These are phyloP conservation scores for Siphamia tubifer DNA, from an alignment of 2,113 vertebrate genomes.

Conservation along the genomic window DNA sequence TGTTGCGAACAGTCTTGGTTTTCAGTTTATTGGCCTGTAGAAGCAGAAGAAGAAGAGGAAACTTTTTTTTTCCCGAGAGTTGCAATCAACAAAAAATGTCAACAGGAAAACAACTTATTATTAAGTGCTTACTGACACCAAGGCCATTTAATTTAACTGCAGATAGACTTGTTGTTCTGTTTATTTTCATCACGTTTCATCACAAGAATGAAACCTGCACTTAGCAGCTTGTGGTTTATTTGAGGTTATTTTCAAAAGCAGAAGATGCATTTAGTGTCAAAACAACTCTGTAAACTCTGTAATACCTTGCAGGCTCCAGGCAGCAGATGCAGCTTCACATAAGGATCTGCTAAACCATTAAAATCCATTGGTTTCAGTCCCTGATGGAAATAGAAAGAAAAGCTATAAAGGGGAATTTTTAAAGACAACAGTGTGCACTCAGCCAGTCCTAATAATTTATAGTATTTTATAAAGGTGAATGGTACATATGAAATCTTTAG, in stretches of 20 bases:
- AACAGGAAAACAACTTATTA: neutral
- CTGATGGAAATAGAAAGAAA: slow-evolving; percentile 50
- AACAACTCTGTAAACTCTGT: slow-evolving; percentile 22
- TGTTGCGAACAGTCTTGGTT: slow-evolving; percentile 88
- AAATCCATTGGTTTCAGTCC: slow-evolving; percentile 92
- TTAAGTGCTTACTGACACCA: neutral
- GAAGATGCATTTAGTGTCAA: neutral
- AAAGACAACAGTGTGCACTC: neutral
- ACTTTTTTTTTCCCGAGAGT: neutral
- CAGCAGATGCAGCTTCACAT: slow-evolving; percentile 87
- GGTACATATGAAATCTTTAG: no score
- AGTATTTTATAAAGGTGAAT: neutral
- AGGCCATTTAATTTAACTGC: neutral
- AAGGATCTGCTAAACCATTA: slow-evolving; percentile 88
- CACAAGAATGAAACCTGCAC: neutral
- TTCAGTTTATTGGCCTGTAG: slow-evolving; percentile 89
- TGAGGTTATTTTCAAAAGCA: neutral
- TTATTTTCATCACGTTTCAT: neutral
- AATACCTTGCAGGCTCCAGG: slow-evolving; percentile 89
- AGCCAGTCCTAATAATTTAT: neutral
- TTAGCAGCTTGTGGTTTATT: neutral
- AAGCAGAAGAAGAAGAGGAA: neutral
- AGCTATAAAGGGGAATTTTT: neutral
- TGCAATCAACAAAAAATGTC: neutral
- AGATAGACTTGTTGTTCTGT: neutral